Percentiles rank a stretch among this genome's conserved stretches.
Evolutionary conservation across 2,113 vertebrate genomes (phyloP).

Genomic region (Alethe diademata): DNA sequence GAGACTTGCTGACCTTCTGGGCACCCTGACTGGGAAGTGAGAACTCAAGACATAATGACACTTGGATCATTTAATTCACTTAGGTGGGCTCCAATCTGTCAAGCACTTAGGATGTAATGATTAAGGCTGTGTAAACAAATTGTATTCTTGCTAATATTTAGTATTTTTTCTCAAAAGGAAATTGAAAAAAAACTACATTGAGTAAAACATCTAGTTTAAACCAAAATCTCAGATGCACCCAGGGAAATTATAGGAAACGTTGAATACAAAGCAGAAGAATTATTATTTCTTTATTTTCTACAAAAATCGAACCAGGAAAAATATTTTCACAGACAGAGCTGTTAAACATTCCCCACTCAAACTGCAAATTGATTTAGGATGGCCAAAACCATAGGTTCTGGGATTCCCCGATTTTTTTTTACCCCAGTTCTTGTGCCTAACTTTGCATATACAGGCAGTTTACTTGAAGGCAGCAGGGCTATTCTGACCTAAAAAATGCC

Average conservation of each 20-base stretch:
- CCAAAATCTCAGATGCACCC: not conserved
- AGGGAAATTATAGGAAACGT: not conserved
- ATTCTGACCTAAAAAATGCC: not conserved
- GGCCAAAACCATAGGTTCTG: not conserved
- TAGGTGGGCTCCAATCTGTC: not conserved
- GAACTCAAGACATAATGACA: not conserved
- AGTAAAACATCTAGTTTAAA: not conserved
- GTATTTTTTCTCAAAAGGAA: not conserved
- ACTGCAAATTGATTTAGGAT: not conserved
- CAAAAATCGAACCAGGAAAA: not conserved
- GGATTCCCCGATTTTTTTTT: not conserved
- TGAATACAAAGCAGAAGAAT: not conserved
- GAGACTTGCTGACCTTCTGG: not conserved
- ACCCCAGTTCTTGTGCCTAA: not conserved
- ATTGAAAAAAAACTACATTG: not conserved
- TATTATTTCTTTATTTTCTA: not conserved
- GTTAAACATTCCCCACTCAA: not conserved
- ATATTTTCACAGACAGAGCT: not conserved
- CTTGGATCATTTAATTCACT: constrained; percentile 21
- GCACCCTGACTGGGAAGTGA: constrained; percentile 9
- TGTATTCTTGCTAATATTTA: not conserved
- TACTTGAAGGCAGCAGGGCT: not conserved
- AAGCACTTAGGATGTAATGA: not conserved
- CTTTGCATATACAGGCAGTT: not conserved
- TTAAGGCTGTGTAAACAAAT: constrained; percentile 15